These are phyloP conservation scores for Drosophila robusta DNA, from an alignment of 2,888 invertebrate species.

Conservation along the genomic window DNA sequence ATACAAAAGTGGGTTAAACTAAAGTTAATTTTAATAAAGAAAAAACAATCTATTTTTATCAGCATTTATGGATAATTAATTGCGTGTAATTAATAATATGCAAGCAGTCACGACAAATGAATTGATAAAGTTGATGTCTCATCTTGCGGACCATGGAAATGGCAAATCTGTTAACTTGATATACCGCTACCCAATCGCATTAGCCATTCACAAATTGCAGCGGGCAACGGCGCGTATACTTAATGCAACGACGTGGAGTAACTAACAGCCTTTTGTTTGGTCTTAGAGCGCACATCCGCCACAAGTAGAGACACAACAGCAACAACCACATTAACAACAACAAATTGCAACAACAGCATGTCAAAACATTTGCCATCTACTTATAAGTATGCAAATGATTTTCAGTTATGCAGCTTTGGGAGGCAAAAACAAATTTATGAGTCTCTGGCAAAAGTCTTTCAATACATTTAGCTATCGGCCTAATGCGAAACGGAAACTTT, in stretches of 20 bases:
- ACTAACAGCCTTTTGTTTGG: conserved; percentile 39
- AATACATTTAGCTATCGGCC: conserved; percentile 41
- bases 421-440: conserved; percentile 57
- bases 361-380: conserved; percentile 72
- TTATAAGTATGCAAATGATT: conserved; percentile 71
- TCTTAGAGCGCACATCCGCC: conserved; percentile 48
- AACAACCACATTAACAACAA: conserved; percentile 11
- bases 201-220: conserved; percentile 36
- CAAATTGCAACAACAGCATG: conserved; percentile 38
- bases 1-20: background rate
- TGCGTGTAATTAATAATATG: conserved; percentile 37
- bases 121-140: conserved; percentile 19
- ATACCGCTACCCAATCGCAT: conserved; percentile 22
- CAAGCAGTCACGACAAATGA: conserved; percentile 32
- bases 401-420: conserved; percentile 39
- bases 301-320: conserved; percentile 14
- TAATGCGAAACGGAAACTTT: conserved; percentile 72
- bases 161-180: conserved; percentile 18
- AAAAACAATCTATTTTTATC: conserved; percentile 31
- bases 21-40: background rate
- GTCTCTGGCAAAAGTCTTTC: conserved; percentile 43
- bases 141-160: conserved; percentile 26
- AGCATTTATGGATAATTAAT: conserved; percentile 27
- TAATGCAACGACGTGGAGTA: conserved; percentile 42
- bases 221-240: conserved; percentile 59